These are phyloP conservation scores for Pangasianodon gigas DNA, from an alignment of 2,113 vertebrate species.

Conservation along the genomic window DNA sequence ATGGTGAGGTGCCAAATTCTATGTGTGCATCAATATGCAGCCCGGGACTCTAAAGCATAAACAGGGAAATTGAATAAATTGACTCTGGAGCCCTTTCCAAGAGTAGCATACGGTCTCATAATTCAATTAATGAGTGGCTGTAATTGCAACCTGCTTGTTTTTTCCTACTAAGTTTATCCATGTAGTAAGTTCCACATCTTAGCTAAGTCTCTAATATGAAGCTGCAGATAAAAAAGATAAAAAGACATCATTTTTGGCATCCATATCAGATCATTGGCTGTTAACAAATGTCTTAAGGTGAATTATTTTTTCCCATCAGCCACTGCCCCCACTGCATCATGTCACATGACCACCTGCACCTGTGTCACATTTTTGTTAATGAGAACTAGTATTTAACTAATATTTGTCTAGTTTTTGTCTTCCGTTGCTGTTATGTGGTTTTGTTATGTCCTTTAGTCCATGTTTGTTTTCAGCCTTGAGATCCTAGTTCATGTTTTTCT, in stretches of 20 bases:
- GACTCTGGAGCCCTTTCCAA: conserved; percentile 46
- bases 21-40: conserved; percentile 45
- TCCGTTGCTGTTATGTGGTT: too few species aligned
- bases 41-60: conserved; percentile 29
- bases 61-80: conserved; percentile 51
- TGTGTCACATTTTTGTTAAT: too few species aligned
- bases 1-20: conserved; percentile 6
- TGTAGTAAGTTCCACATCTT: conserved; percentile 6
- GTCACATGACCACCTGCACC: too few species aligned
- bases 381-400: too few species aligned
- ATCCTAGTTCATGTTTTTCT: too few species aligned
- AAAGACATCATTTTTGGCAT: background rate
- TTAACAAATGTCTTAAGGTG: background rate
- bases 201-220: background rate
- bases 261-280: background rate
- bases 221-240: background rate
- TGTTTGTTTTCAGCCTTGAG: too few species aligned
- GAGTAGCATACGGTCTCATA: conserved; percentile 43
- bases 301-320: background rate
- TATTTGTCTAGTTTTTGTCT: too few species aligned
- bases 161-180: background rate
- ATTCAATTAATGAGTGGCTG: conserved; percentile 47
- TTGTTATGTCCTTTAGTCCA: too few species aligned
- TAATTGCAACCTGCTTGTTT: conserved; percentile 48
- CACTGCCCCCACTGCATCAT: too few species aligned